phyloP scores from a whole-genome alignment of 2,113 vertebrate genomes.

The Antennarius striatus region DNA sequence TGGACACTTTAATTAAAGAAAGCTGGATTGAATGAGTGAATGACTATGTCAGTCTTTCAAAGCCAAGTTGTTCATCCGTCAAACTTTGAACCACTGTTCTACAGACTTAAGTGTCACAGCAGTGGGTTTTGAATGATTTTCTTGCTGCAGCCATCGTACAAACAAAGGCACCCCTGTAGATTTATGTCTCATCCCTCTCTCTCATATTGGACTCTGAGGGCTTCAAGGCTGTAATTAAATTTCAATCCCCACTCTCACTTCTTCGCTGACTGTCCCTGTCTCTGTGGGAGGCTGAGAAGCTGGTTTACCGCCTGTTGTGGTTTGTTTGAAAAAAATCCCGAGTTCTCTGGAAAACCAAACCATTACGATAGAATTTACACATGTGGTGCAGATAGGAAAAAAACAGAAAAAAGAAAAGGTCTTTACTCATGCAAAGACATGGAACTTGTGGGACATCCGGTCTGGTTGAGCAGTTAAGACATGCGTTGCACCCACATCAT shows the following conservation, averaged over 20 bases:
- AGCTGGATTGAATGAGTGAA: conserved; percentile 63
- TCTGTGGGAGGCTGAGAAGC: conserved; percentile 78
- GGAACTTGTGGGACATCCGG: conserved; percentile 60
- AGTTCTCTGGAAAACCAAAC: conserved; percentile 69
- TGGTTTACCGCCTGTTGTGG: conserved; percentile 78
- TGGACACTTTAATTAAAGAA: conserved; percentile 72
- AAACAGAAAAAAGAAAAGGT: conserved; percentile 25
- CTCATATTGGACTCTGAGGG: conserved; percentile 79
- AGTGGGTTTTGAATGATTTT: conserved; percentile 74
- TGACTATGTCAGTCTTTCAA: conserved; percentile 53
- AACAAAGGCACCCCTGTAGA: conserved; percentile 78
- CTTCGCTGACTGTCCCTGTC: conserved; percentile 72
- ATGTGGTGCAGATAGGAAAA: conserved; percentile 63
- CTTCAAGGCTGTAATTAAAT: conserved; percentile 80
- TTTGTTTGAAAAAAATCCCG: conserved; percentile 78
- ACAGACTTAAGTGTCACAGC: conserved; percentile 59
- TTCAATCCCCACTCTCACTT: conserved; percentile 78
- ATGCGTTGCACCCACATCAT: conserved; percentile 49
- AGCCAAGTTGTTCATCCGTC: conserved; percentile 63
- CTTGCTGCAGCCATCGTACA: conserved; percentile 72
- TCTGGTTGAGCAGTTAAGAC: conserved; percentile 52
- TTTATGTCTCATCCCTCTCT: conserved; percentile 77
- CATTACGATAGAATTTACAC: conserved; percentile 74
- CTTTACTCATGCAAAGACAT: conserved; percentile 44
- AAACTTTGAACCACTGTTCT: conserved; percentile 59